Percentiles rank a stretch among this genome's conserved stretches.
Evolutionary conservation across 2,113 vertebrate genomes (phyloP).

Genomic region (Cephalopholis sonnerati): DNA sequence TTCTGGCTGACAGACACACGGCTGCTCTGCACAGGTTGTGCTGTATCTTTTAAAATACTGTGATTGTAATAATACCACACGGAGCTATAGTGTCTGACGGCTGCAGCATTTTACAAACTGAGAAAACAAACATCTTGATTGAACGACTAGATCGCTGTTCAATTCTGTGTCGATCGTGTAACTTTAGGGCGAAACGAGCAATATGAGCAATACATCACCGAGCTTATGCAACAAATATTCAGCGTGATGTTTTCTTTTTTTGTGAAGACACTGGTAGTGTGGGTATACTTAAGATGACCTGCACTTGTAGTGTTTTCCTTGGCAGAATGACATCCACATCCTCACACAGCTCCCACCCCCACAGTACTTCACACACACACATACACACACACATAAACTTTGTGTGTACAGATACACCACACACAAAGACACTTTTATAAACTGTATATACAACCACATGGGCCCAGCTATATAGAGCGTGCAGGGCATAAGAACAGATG

Average conservation of each 20-base stretch:
- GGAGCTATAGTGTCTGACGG: neutral
- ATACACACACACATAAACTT: constrained; percentile 1
- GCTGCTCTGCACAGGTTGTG: neutral
- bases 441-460: constrained; percentile 5
- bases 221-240: constrained; percentile 48
- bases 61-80: neutral
- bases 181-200: constrained; percentile 12
- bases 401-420: too few species aligned
- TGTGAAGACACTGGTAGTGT: constrained; percentile 50
- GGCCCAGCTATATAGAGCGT: neutral
- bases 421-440: neutral
- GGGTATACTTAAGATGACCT: constrained; percentile 60
- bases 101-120: constrained; percentile 11
- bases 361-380: constrained; percentile 32
- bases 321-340: constrained; percentile 61
- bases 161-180: neutral
- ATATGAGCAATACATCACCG: neutral
- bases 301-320: constrained; percentile 61
- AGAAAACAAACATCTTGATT: constrained; percentile 22
- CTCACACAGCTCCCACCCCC: constrained; percentile 48
- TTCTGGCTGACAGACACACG: neutral
- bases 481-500: constrained; percentile 6
- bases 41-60: neutral
- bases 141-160: neutral
- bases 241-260: constrained; percentile 24